phyloP scores from a whole-genome alignment of 2,888 invertebrate genomes.

The Sthenelais limicola region DNA sequence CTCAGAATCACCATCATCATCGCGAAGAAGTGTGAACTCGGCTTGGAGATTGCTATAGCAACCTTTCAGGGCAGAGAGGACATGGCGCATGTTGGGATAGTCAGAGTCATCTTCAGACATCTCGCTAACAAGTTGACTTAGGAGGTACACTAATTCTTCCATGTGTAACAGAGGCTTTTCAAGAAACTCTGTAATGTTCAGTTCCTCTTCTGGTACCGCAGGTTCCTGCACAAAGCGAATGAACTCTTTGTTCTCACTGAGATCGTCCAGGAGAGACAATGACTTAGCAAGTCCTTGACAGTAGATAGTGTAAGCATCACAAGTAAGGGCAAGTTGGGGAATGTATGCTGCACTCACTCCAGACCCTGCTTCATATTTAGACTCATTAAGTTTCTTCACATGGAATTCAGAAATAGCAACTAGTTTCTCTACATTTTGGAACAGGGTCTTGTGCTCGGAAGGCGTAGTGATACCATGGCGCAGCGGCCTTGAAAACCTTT shows the following conservation, averaged over 20 bases:
- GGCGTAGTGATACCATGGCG: constrained; percentile 64
- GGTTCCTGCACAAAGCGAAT: constrained; percentile 58
- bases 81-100: constrained; percentile 26
- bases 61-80: constrained; percentile 31
- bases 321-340: constrained; percentile 58
- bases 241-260: constrained; percentile 60
- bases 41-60: constrained; percentile 29
- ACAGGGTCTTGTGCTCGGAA: constrained; percentile 63
- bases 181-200: constrained; percentile 36
- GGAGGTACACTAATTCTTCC: constrained; percentile 19
- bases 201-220: background rate
- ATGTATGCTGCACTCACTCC: constrained; percentile 64
- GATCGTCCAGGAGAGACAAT: constrained; percentile 57
- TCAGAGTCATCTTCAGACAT: constrained; percentile 14
- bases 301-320: constrained; percentile 65
- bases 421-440: constrained; percentile 69
- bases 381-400: constrained; percentile 56
- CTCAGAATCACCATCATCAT: background rate
- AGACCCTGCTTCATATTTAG: constrained; percentile 45
- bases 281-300: constrained; percentile 60
- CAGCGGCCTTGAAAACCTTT: constrained; percentile 66
- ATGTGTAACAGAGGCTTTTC: constrained; percentile 28
- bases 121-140: constrained; percentile 4
- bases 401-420: constrained; percentile 39
- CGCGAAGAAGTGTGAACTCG: constrained; percentile 1